Evolutionary conservation across 1,140 invertebrate genomes (phyloP).

Genomic region (Akabosia matsudoensis): DNA sequence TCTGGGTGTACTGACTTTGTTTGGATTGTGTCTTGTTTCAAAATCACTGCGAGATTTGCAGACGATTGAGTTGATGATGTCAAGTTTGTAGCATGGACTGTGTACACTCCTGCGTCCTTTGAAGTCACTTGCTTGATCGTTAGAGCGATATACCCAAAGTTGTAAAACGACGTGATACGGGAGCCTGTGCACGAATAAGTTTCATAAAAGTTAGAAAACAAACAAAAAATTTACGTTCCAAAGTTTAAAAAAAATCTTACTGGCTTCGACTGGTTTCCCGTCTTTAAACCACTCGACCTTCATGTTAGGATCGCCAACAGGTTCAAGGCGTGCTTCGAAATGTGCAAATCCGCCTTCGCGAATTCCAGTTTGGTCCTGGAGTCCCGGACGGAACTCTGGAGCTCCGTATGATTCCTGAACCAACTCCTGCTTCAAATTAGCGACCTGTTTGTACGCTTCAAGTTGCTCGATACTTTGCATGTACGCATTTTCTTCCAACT

Average conservation of each 20-base stretch:
- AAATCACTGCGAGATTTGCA: conserved; percentile 80
- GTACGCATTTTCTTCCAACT: conserved; percentile 54
- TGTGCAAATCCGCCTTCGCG: conserved; percentile 91
- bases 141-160: conserved; percentile 93
- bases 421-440: conserved; percentile 71
- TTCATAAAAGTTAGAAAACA: conserved; percentile 44
- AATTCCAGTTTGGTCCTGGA: conserved; percentile 82
- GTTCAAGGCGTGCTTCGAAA: conserved; percentile 91
- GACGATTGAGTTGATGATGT: conserved; percentile 84
- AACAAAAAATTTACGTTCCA: neutral
- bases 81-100: conserved; percentile 80
- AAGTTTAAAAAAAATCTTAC: conserved; percentile 52
- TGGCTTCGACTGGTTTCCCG: conserved; percentile 82
- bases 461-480: conserved; percentile 89
- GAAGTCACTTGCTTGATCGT: conserved; percentile 89
- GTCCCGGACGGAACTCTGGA: conserved; percentile 88
- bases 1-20: conserved; percentile 81
- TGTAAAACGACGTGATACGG: conserved; percentile 89
- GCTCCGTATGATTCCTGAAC: conserved; percentile 68
- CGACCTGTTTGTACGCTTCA: conserved; percentile 66
- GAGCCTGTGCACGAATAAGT: conserved; percentile 56
- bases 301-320: conserved; percentile 85
- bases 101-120: conserved; percentile 87
- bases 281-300: conserved; percentile 95
- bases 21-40: conserved; percentile 73